phyloP scores from a whole-genome alignment of 92 coral and sea anemone species.

The Montipora capitata region DNA sequence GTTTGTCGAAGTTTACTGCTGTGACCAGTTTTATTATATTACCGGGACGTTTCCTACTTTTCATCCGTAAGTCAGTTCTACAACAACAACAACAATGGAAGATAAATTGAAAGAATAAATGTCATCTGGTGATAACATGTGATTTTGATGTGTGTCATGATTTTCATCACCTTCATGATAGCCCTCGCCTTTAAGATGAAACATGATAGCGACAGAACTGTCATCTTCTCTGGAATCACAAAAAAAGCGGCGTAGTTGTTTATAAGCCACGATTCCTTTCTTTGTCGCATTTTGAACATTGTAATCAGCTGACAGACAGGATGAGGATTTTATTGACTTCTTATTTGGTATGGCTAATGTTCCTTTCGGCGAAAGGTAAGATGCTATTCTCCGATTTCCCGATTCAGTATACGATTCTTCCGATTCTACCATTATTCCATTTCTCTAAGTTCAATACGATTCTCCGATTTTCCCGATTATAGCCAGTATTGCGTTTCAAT shows the following conservation, averaged over 20 bases:
- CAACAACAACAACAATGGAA: too few relatives aligned
- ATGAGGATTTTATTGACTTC: neutral
- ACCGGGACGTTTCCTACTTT: too few relatives aligned
- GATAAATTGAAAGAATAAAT: neutral
- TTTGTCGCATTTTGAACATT: neutral
- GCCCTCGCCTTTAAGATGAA: neutral
- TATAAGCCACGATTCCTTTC: neutral
- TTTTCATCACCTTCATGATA: neutral
- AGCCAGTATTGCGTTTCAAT: too few relatives aligned
- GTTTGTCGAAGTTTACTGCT: too few relatives aligned
- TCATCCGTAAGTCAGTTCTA: too few relatives aligned
- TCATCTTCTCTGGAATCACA: neutral
- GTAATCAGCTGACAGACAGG: neutral
- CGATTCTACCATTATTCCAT: too few relatives aligned
- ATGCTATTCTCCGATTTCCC: too few relatives aligned
- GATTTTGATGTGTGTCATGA: neutral
- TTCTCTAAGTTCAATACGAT: too few relatives aligned
- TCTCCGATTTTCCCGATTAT: too few relatives aligned
- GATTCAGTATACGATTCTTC: too few relatives aligned
- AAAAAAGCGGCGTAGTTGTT: neutral
- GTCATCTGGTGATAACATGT: neutral
- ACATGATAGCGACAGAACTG: conserved; percentile 13
- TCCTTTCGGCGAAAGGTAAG: conserved; percentile 8
- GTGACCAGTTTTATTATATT: too few relatives aligned
- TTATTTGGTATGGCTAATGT: conserved; percentile 6